phyloP scores from a whole-genome alignment of 2,797 vertebrate species.

The Spizella passerina region DNA sequence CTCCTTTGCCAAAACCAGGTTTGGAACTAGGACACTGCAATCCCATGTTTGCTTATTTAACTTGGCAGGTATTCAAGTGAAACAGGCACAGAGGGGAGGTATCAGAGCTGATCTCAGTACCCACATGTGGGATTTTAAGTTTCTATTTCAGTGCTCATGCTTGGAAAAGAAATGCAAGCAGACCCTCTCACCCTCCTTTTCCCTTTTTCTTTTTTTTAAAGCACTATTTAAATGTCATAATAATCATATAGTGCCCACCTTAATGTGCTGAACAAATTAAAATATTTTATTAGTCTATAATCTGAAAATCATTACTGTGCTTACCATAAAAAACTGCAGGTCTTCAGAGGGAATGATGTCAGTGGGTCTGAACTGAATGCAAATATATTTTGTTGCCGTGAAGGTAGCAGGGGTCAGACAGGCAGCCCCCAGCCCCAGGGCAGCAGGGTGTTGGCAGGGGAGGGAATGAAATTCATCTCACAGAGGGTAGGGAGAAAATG shows the following conservation, averaged over 20 bases:
- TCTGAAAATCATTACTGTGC: constrained; percentile 70
- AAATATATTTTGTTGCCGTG: not conserved
- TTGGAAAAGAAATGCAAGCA: constrained; percentile 27
- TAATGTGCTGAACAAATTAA: constrained; percentile 52
- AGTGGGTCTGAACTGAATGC: not conserved
- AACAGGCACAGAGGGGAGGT: not conserved
- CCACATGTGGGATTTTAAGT: not conserved
- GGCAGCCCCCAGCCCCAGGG: not conserved
- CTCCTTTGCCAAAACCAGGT: not conserved
- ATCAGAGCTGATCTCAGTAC: not conserved
- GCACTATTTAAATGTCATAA: constrained; percentile 50
- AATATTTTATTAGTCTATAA: constrained; percentile 76
- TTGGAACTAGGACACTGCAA: not conserved
- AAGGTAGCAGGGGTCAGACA: not conserved
- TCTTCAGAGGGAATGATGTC: constrained; percentile 44
- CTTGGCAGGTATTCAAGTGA: constrained; percentile 38
- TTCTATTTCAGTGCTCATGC: constrained; percentile 38
- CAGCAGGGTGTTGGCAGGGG: not conserved
- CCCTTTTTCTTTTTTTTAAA: not conserved
- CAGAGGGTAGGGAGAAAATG: not conserved
- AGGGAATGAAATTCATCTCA: not conserved
- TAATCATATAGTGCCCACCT: not conserved
- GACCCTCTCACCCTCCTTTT: not conserved
- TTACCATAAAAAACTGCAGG: constrained; percentile 63
- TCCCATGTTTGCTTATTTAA: constrained; percentile 34